phyloP scores from a whole-genome alignment of 1,140 invertebrate species.

The Diabrotica undecimpunctata region DNA sequence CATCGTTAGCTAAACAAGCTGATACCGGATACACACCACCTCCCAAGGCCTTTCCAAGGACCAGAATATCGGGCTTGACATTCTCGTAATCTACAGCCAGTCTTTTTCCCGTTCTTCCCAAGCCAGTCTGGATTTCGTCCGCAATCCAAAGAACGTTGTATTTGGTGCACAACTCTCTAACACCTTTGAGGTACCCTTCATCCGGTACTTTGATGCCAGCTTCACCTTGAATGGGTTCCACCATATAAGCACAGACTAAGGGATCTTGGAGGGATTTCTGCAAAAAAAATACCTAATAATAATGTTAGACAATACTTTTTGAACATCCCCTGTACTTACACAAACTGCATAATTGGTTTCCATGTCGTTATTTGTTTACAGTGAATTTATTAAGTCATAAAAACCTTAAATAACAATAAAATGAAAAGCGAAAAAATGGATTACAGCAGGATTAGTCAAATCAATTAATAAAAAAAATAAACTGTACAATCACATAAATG shows the following conservation, averaged over 20 bases:
- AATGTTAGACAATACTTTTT: too few relatives aligned
- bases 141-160: conserved; percentile 96
- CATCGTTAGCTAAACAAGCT: conserved; percentile 80
- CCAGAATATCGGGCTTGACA: conserved; percentile 90
- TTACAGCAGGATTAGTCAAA: too few relatives aligned
- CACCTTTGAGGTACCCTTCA: conserved; percentile 82
- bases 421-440: too few relatives aligned
- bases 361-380: too few relatives aligned
- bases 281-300: conserved; percentile 4
- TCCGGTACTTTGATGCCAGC: conserved; percentile 92
- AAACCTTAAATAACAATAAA: too few relatives aligned
- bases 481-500: too few relatives aligned
- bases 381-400: too few relatives aligned
- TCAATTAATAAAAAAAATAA: too few relatives aligned
- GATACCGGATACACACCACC: conserved; percentile 94
- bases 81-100: conserved; percentile 88
- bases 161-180: conserved; percentile 86
- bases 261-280: conserved; percentile 60
- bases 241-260: conserved; percentile 94
- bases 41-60: conserved; percentile 95
- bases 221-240: conserved; percentile 99
- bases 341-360: too few relatives aligned
- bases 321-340: too few relatives aligned
- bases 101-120: conserved; percentile 87
- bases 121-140: conserved; percentile 95